Conservation (phyloP, 2,113 vertebrate species). For the Poecile atricapillus region DNA sequence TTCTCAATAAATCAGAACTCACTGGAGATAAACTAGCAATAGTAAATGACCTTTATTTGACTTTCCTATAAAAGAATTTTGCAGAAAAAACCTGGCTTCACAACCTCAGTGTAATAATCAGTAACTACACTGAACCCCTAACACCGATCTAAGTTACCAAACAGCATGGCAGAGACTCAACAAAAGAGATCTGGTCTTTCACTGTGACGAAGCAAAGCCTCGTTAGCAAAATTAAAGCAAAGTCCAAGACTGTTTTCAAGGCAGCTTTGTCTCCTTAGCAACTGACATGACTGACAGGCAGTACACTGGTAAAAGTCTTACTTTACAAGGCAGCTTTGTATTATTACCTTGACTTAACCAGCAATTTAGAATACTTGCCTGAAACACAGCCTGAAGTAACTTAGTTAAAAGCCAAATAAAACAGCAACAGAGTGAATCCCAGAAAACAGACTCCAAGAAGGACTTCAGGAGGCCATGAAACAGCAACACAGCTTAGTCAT, state of each 20-base stretch:
- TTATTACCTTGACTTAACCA: constrained; percentile 16
- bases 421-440: neutral
- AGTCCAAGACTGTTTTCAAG: constrained; percentile 53
- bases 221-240: constrained; percentile 59
- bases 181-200: neutral
- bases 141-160: neutral
- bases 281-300: constrained; percentile 7
- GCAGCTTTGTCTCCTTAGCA: constrained; percentile 44
- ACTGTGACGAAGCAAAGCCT: neutral
- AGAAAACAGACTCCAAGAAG: neutral
- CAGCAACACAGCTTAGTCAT: rapidly evolving
- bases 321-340: constrained; percentile 41
- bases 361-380: constrained; percentile 4
- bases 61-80: neutral
- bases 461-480: neutral
- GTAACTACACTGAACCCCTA: neutral
- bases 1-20: constrained; percentile 3
- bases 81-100: neutral
- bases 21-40: neutral
- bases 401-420: constrained; percentile 4
- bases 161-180: neutral
- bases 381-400: constrained; percentile 24
- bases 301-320: constrained; percentile 19
- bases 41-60: neutral
- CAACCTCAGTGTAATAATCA: neutral